Conservation (phyloP, 2,113 vertebrate genomes). For the Uria lomvia region DNA sequence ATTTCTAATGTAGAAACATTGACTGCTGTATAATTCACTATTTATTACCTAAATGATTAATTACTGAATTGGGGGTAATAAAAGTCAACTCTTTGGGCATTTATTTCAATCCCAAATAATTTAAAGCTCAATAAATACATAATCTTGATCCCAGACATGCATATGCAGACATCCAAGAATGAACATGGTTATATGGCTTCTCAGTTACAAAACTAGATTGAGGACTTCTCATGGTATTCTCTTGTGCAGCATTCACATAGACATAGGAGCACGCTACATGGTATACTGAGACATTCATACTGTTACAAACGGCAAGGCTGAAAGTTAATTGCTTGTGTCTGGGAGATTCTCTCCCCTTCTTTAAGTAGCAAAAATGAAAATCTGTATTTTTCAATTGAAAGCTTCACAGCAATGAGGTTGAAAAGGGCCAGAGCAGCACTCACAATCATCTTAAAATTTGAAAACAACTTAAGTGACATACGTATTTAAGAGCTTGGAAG, state of each 20-base stretch:
- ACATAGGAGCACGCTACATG: neutral
- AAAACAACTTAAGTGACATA: neutral
- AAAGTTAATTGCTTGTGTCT: neutral
- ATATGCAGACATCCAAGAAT: neutral
- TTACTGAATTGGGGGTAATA: neutral
- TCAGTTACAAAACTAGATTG: neutral
- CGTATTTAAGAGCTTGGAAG: neutral
- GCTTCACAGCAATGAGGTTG: neutral
- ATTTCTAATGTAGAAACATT: neutral
- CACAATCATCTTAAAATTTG: neutral
- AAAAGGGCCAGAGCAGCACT: neutral
- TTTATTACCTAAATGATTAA: neutral
- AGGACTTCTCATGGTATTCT: neutral
- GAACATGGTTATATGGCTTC: fast-evolving
- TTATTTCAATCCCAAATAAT: neutral
- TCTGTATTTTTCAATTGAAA: neutral
- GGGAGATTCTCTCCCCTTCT: neutral
- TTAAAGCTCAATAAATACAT: neutral
- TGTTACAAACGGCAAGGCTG: neutral
- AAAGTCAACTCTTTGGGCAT: neutral
- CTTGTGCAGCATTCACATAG: neutral
- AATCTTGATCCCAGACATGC: neutral
- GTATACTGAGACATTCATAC: neutral
- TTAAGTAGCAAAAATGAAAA: neutral
- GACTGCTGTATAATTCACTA: neutral